Conservation (phyloP, 1,140 invertebrate genomes). For the Paraescarpia echinospica region DNA sequence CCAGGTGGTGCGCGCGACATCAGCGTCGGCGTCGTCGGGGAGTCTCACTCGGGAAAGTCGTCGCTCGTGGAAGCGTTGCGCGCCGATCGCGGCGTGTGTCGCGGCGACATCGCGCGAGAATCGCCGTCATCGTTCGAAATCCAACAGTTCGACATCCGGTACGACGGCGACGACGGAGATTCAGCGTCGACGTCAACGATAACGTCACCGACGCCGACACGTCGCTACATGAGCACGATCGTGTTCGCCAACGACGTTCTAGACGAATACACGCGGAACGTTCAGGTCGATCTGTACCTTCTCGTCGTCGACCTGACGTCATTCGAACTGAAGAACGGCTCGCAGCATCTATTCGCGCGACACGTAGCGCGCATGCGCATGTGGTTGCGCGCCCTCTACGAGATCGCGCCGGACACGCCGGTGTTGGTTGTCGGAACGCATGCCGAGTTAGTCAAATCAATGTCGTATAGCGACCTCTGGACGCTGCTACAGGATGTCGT, state of each 20-base stretch:
- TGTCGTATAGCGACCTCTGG: constrained; percentile 30
- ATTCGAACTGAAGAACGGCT: constrained; percentile 30
- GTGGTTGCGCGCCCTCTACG: constrained; percentile 33
- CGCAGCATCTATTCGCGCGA: constrained; percentile 32
- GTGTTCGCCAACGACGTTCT: constrained; percentile 30
- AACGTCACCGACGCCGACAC: background rate
- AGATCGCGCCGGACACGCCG: constrained; percentile 29
- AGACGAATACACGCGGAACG: constrained; percentile 28
- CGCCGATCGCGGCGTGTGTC: constrained; percentile 26
- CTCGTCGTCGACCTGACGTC: constrained; percentile 30
- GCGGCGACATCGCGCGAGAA: constrained; percentile 9
- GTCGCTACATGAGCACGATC: constrained; percentile 29
- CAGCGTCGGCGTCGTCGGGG: constrained; percentile 29
- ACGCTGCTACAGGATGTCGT: constrained; percentile 26
- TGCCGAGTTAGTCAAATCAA: constrained; percentile 29
- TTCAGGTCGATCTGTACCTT: constrained; percentile 28
- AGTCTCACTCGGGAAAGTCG: constrained; percentile 30
- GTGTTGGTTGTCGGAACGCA: constrained; percentile 31
- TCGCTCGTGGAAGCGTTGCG: constrained; percentile 29
- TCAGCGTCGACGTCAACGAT: background rate
- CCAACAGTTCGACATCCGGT: constrained; percentile 32
- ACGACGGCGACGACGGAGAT: constrained; percentile 20
- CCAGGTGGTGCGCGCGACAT: constrained; percentile 19
- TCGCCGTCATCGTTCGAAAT: constrained; percentile 26
- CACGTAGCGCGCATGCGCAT: constrained; percentile 30